Conservation (phyloP, 2,888 invertebrate species). For the Fragum sueziense region DNA sequence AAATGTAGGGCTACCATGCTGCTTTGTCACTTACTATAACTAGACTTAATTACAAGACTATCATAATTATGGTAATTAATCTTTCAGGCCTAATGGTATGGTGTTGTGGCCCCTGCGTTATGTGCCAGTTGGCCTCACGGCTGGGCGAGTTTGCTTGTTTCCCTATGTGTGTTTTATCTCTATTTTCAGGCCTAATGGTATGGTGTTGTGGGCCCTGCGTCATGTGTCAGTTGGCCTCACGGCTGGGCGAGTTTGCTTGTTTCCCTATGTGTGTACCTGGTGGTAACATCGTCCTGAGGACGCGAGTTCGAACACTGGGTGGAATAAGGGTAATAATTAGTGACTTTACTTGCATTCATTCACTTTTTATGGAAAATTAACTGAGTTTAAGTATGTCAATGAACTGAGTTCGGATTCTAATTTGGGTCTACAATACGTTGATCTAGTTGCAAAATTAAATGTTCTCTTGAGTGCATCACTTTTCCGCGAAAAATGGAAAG, state of each 20-base stretch:
- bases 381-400: too few species aligned
- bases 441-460: too few species aligned
- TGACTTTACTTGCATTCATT: too few species aligned
- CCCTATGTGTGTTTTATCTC: conserved; percentile 49
- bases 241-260: conserved; percentile 58
- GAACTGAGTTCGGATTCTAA: too few species aligned
- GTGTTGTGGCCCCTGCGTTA: conserved; percentile 46
- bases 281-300: conserved; percentile 45
- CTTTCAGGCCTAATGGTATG: conserved; percentile 50
- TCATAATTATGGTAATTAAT: too few species aligned
- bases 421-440: too few species aligned
- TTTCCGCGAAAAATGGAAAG: too few species aligned
- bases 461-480: too few species aligned
- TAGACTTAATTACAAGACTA: too few species aligned
- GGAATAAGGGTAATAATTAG: conserved; percentile 59
- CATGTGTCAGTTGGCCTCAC: conserved; percentile 49
- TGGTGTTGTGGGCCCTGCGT: conserved; percentile 47
- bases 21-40: too few species aligned
- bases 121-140: conserved; percentile 53
- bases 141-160: conserved; percentile 58
- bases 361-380: too few species aligned
- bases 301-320: conserved; percentile 58
- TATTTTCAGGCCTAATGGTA: conserved; percentile 46
- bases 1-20: too few species aligned
- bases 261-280: conserved; percentile 52